Evolutionary conservation across 2,797 vertebrate species (phyloP).

Genomic region (Sebastes baramenuke): DNA sequence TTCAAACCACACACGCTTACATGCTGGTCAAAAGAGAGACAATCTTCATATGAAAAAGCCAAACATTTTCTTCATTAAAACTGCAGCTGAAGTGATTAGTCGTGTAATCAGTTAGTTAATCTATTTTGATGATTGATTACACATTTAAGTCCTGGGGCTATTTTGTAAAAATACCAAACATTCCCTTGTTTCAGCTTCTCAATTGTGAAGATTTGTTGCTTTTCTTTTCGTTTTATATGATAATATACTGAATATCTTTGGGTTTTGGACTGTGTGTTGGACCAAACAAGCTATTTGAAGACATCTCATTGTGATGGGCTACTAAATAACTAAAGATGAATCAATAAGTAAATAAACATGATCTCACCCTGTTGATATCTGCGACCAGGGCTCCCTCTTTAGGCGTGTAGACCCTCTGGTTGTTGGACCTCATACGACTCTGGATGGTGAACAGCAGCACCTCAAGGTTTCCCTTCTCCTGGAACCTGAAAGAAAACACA

Average conservation of each 20-base stretch:
- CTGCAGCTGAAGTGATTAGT: background rate
- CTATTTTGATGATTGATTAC: background rate
- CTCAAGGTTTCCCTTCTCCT: constrained; percentile 97
- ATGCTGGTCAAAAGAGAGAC: background rate
- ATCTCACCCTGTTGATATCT: constrained; percentile 94
- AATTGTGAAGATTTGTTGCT: background rate
- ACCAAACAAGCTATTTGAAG: background rate
- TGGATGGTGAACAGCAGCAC: constrained; percentile 98
- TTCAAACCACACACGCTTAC: background rate
- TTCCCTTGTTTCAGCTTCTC: background rate
- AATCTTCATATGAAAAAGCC: background rate
- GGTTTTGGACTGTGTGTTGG: background rate
- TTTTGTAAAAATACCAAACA: background rate
- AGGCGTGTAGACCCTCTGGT: constrained; percentile 94
- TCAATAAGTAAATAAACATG: too few relatives aligned
- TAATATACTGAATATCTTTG: background rate
- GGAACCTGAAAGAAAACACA: constrained; percentile 84
- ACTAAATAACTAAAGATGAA: background rate
- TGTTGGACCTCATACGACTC: constrained; percentile 98
- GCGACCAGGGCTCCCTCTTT: constrained; percentile 94
- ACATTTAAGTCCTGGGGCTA: fast-evolving
- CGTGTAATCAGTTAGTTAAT: background rate
- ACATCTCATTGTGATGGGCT: background rate
- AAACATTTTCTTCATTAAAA: background rate
- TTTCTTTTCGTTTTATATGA: background rate